A percentile compares a stretch with the other conserved stretches of the same genome.
phyloP scores from a whole-genome alignment of 2,797 vertebrate species.

The Microcaecilia unicolor region DNA sequence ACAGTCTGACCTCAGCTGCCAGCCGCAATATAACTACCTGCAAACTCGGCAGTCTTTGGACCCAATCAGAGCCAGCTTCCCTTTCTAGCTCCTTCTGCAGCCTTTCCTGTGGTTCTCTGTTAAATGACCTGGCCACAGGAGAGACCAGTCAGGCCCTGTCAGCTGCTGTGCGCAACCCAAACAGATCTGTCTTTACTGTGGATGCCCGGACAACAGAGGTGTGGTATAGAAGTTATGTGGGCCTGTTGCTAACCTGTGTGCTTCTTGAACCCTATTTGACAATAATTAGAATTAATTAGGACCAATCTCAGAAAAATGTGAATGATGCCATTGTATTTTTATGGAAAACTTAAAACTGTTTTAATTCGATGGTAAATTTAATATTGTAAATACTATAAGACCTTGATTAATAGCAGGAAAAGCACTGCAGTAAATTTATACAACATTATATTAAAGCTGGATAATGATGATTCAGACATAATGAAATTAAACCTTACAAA shows the following conservation, averaged over 20 bases:
- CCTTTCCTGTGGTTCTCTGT: conserved; percentile 49
- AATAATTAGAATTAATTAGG: rapidly evolving
- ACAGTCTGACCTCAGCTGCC: conserved; percentile 49
- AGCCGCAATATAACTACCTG: conserved; percentile 48
- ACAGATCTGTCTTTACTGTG: conserved; percentile 69
- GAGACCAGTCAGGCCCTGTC: conserved; percentile 29
- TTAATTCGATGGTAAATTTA: too few species aligned
- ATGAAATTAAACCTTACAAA: too few species aligned
- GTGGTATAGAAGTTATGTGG: not conserved
- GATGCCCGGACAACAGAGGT: conserved; percentile 73
- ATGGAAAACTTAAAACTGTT: too few species aligned
- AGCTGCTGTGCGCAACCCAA: conserved; percentile 48
- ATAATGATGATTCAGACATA: too few species aligned
- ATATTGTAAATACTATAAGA: too few species aligned
- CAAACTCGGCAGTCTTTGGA: conserved; percentile 11
- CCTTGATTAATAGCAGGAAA: too few species aligned
- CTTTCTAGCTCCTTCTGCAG: conserved; percentile 20
- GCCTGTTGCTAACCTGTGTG: rapidly evolving
- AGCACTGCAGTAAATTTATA: too few species aligned
- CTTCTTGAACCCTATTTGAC: not conserved
- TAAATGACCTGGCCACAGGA: conserved; percentile 36
- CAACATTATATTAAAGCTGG: too few species aligned
- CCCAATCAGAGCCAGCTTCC: conserved; percentile 9
- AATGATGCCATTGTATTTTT: too few species aligned
- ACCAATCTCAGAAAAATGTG: not conserved